Evolutionary conservation across 2,797 vertebrate genomes (phyloP), one percentile per base, ranked within the genome.

Genomic region (Poecilia picta): DNA sequence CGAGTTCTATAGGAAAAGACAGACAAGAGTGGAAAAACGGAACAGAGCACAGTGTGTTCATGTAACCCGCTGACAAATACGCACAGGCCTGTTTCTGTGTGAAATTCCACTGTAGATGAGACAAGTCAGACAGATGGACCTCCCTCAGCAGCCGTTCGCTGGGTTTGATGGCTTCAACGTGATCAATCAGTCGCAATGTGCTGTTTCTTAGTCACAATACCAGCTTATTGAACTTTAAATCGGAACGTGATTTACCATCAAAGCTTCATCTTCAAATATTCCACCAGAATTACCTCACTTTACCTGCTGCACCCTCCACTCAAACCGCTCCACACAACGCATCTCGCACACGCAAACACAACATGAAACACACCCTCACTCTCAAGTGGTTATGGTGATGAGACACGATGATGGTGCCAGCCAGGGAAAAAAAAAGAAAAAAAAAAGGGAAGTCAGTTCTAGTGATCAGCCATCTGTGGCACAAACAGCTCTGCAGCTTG

Each of bases 381-480:
- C 88, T 86, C 86, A 84, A 86, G 87, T 83, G 87, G 82, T 79
- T 86, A 78, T 83, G 39, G 73, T 92, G 90, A 93, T 89, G 88
- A 89, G 87, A 87, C 57, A 55, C 45, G 2, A 74, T 92, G 91
- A 92, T 86, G 86, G 85, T 74, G 83, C 91, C 88, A 92, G 84
- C 84, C 87, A 76, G 80, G 85, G 16, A 1, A 5, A 5, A 5
- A 5, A 5, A 5, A 12, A 3, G 2, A 15, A 16, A 70, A 87
- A 86, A 81, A 91, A 89, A 74, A 79, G 64, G 87, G 85, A 93
- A 93, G 90, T 93, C 91, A 89, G 83, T 68, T 94, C 93, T 92
- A 93, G 92, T 94, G 93, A 94, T 95, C 94, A 93, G 92, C 95
- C 95, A 95, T 95, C 95, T 95, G 95, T 93, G 93, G 89, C 90